Conservation (phyloP, 2,888 invertebrate genomes). For the Oligia strigilis region DNA sequence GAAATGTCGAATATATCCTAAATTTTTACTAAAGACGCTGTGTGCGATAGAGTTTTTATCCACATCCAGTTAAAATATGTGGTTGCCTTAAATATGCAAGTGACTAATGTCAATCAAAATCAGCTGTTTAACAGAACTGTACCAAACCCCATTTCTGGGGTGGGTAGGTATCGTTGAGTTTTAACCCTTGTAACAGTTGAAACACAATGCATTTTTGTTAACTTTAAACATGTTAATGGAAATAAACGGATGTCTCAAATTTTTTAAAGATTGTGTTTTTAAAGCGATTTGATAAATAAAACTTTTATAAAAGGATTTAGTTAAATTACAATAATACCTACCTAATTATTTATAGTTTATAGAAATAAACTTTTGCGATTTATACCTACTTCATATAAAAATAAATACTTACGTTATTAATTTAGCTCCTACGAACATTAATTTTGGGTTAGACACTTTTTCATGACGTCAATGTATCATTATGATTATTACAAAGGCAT, state of each 20-base stretch:
- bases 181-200: neutral
- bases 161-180: neutral
- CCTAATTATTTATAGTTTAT: too few species aligned
- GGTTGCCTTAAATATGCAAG: neutral
- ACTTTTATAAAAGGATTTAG: neutral
- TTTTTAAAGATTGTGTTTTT: too few species aligned
- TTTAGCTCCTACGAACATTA: neutral
- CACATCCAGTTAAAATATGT: too few species aligned
- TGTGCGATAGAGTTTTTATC: neutral
- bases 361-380: neutral
- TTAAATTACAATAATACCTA: neutral
- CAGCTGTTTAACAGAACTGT: neutral
- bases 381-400: neutral
- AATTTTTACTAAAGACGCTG: neutral
- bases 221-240: neutral
- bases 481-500: slow-evolving; percentile 55
- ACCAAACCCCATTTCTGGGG: neutral
- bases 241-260: too few species aligned
- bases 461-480: slow-evolving; percentile 35
- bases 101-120: neutral
- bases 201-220: neutral
- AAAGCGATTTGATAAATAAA: neutral
- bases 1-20: neutral
- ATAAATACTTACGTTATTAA: slow-evolving; percentile 3
- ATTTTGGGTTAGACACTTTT: slow-evolving; percentile 18